These are phyloP conservation scores for Grammomys surdaster DNA, from an alignment of 2,113 vertebrate genomes.

Conservation along the genomic window DNA sequence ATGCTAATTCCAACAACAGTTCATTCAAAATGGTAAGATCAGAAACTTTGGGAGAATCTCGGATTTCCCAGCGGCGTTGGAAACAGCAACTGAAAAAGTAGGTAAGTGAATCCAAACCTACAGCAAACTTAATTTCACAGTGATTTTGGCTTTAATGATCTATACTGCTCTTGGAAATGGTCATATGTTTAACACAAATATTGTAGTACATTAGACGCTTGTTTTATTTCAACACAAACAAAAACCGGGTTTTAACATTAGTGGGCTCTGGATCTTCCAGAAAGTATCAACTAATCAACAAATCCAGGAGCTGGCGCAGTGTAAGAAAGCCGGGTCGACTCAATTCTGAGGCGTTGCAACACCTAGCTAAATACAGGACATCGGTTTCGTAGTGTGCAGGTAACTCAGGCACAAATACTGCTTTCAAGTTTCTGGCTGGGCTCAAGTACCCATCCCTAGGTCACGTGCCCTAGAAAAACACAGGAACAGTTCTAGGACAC, in stretches of 20 bases:
- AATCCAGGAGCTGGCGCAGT: neutral
- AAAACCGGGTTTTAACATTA: conserved; percentile 22
- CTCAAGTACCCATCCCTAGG: conserved; percentile 52
- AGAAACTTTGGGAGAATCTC: neutral
- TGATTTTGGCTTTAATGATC: conserved; percentile 42
- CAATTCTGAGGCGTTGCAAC: neutral
- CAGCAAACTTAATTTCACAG: neutral
- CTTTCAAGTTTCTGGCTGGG: conserved; percentile 42
- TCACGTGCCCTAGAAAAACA: conserved; percentile 72
- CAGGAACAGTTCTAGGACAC: conserved; percentile 50
- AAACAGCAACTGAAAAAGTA: conserved; percentile 22
- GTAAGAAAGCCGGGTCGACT: neutral
- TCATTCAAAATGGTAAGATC: neutral
- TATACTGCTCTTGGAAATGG: neutral
- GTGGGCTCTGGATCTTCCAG: neutral
- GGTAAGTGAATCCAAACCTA: neutral
- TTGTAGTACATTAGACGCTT: neutral
- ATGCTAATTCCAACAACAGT: neutral
- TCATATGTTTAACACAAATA: neutral
- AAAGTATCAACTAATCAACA: neutral
- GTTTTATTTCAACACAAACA: neutral
- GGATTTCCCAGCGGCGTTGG: neutral
- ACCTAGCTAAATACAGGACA: neutral
- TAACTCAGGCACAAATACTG: conserved; percentile 28
- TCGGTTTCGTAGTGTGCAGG: conserved; percentile 7